Evolutionary conservation across 2,113 vertebrate species (phyloP), one percentile per base, ranked within the genome.

Genomic region (Hemichromis elongatus): DNA sequence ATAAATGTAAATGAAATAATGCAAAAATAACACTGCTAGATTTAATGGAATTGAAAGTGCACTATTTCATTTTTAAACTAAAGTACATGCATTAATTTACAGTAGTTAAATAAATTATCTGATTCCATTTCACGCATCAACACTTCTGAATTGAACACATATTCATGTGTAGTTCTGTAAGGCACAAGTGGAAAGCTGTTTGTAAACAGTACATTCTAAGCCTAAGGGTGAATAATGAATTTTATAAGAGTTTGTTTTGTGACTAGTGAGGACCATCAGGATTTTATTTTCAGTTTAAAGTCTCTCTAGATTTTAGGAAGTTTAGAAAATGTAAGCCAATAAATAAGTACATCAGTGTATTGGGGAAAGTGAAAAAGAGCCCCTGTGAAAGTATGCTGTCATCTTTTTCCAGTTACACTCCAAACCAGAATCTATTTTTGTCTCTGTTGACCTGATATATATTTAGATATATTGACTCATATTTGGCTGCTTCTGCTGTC

Each of bases 381-480:
- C 21, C 4, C 24, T 56, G 37, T 28, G 24, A 82, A 26, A 73
- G 35, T 28, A 30, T n/a, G 21, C 28, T 18, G 24, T 70, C 50
- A 82, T 21, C 37, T 55, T 55, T 37, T 75, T 52, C 45, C 70
- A 75, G 70, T 75, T 7, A 19, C 28, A 42, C 26, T 84, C 9
- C 37, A 16, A 55, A 30, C 75, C 5, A 19, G 24, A 21, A 61
- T 45, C 80, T 91, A 85, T 91, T 88, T 84, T 81, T 86, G 82
- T 79, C 88, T 56, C 47, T 84, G 61, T 80, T 90, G 86, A 90
- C 84, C 80, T 47, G 24, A 37, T 59, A 6, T 91, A 93, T 88
- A 88, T 92, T 90, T 93, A 89, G 91, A 85, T 21, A 37, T 63
- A 55, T 77, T 85, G 77, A 88, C 66, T 90, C 82, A 81, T 81